Evolutionary conservation across 2,113 vertebrate genomes (phyloP).

Genomic region (Emydura subglobosa): DNA sequence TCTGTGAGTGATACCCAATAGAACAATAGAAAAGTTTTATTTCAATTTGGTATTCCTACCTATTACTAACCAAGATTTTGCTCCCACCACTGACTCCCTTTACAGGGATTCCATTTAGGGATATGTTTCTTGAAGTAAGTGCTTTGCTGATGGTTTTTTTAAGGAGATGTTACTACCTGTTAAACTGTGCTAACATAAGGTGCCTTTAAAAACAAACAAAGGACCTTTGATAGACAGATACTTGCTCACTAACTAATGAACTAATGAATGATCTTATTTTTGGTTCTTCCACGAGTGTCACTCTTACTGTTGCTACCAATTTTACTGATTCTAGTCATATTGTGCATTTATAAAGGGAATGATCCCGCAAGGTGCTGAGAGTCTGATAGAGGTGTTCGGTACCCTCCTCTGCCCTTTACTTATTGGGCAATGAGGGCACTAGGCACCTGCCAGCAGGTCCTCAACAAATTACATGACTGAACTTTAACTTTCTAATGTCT

Average conservation of each 20-base stretch:
- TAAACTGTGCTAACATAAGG: neutral
- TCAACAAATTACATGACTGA: neutral
- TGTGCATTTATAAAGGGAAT: neutral
- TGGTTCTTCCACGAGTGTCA: neutral
- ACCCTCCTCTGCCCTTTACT: neutral
- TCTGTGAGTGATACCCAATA: neutral
- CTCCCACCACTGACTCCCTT: neutral
- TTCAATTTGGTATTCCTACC: neutral
- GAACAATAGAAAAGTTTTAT: neutral
- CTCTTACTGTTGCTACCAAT: neutral
- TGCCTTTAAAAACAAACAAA: neutral
- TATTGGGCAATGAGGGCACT: neutral
- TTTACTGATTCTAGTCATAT: neutral
- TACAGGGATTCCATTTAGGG: neutral
- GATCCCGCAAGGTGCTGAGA: neutral
- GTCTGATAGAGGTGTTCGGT: neutral
- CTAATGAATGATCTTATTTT: neutral
- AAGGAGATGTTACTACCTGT: neutral
- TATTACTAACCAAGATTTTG: neutral
- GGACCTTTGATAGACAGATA: neutral
- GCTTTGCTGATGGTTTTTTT: neutral
- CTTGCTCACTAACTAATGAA: neutral
- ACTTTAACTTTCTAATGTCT: neutral
- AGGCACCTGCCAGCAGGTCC: neutral
- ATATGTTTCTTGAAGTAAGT: neutral